Conservation (phyloP, 2,888 invertebrate genomes). For the Protonemura montana region DNA sequence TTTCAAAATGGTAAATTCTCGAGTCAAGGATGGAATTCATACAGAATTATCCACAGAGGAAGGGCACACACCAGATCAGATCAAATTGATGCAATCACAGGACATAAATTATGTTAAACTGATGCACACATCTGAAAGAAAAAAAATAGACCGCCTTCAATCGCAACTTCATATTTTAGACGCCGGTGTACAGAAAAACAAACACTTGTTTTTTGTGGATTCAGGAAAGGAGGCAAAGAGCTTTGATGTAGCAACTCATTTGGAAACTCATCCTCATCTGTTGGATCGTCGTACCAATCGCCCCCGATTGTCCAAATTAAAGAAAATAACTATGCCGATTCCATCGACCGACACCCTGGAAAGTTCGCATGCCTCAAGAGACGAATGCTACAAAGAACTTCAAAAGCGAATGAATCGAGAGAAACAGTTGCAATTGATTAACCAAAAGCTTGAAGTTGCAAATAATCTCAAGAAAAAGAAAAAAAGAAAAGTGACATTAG, state of each 20-base stretch:
- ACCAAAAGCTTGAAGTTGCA: conserved; percentile 80
- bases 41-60: conserved; percentile 72
- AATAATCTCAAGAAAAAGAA: conserved; percentile 72
- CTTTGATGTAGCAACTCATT: conserved; percentile 73
- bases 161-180: conserved; percentile 84
- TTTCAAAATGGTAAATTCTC: conserved; percentile 95
- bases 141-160: conserved; percentile 78
- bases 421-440: conserved; percentile 75
- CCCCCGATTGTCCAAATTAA: conserved; percentile 48
- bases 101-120: conserved; percentile 89
- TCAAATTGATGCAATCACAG: conserved; percentile 88
- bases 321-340: conserved; percentile 51
- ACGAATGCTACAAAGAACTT: conserved; percentile 76
- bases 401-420: conserved; percentile 79
- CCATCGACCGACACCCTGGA: conserved; percentile 57
- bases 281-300: conserved; percentile 67
- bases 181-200: conserved; percentile 71
- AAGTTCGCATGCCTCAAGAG: conserved; percentile 66
- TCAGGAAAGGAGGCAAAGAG: conserved; percentile 65
- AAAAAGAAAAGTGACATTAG: conserved; percentile 63
- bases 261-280: conserved; percentile 78
- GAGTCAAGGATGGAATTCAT: conserved; percentile 68
- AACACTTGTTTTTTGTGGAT: conserved; percentile 83
- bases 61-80: conserved; percentile 82
- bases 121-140: conserved; percentile 83